A percentile compares a stretch with the other conserved stretches of the same genome.
Conservation (phyloP, 2,888 invertebrate genomes). For the Chaitophorus viminalis region DNA sequence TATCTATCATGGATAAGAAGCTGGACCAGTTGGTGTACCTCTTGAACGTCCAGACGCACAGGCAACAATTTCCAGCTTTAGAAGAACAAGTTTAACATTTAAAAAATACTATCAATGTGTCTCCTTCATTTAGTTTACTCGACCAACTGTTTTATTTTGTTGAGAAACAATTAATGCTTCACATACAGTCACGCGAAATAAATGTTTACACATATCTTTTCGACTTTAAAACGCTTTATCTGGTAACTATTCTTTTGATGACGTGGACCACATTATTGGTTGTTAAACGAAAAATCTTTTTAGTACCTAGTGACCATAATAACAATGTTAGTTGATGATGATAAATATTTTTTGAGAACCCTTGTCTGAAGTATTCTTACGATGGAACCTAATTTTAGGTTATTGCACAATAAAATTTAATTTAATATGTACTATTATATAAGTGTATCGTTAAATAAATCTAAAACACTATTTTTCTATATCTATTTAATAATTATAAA, state of each 20-base stretch:
- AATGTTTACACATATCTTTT: conserved; percentile 37
- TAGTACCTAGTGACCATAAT: background rate
- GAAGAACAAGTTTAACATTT: conserved; percentile 65
- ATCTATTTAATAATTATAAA: conserved; percentile 29
- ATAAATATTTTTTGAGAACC: conserved; percentile 35
- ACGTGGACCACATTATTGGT: conserved; percentile 32
- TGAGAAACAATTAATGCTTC: background rate
- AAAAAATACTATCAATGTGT: conserved; percentile 71
- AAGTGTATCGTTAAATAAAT: conserved; percentile 50
- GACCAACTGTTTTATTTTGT: conserved; percentile 35
- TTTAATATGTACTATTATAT: conserved; percentile 19
- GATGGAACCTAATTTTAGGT: conserved; percentile 39
- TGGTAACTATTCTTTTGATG: conserved; percentile 16
- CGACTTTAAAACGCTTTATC: conserved; percentile 28
- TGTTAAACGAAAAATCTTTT: background rate
- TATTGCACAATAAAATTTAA: conserved; percentile 42
- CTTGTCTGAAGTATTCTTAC: conserved; percentile 37
- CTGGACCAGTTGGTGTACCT: conserved; percentile 73
- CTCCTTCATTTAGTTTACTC: conserved; percentile 12
- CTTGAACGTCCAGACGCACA: conserved; percentile 72
- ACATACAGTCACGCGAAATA: conserved; percentile 5
- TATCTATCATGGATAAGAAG: conserved; percentile 74
- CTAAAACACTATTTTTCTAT: conserved; percentile 60
- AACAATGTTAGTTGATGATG: conserved; percentile 9
- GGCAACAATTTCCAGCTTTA: conserved; percentile 69